These are phyloP conservation scores for Synergus laeviventris DNA, from an alignment of 2,888 invertebrate genomes.

Conservation along the genomic window DNA sequence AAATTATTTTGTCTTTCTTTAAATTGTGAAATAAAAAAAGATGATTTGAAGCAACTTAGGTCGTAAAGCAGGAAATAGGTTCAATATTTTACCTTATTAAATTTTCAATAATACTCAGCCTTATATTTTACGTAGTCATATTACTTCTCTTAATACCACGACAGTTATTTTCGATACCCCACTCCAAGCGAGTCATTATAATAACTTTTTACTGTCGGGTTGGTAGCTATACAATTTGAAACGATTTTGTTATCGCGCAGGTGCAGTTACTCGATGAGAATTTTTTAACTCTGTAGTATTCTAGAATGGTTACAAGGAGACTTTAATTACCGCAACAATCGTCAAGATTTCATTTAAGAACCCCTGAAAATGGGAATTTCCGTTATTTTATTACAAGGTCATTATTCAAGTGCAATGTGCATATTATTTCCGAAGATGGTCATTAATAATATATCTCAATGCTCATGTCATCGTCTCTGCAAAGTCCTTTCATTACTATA, in stretches of 20 bases:
- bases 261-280: slow-evolving; percentile 30
- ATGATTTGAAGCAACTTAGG: background rate
- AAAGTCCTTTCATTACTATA: background rate
- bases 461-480: slow-evolving; percentile 1
- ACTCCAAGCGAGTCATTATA: slow-evolving; percentile 37
- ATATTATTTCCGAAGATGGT: slow-evolving; percentile 9
- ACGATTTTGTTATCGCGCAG: slow-evolving; percentile 37
- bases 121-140: slow-evolving; percentile 36
- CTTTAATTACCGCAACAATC: slow-evolving; percentile 27
- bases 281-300: slow-evolving; percentile 22
- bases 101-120: slow-evolving; percentile 29
- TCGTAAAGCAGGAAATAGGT: background rate
- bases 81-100: slow-evolving; percentile 22
- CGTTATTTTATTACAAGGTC: background rate
- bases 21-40: background rate
- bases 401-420: slow-evolving; percentile 16
- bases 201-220: slow-evolving; percentile 38
- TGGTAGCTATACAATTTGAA: slow-evolving; percentile 34
- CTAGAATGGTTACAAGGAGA: slow-evolving; percentile 28
- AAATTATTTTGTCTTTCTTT: background rate
- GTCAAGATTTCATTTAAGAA: slow-evolving; percentile 30
- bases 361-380: background rate
- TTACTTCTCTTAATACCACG: slow-evolving; percentile 24
- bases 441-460: slow-evolving; percentile 29
- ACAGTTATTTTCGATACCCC: slow-evolving; percentile 37